A percentile compares a stretch with the other conserved stretches of the same genome.
Conservation (phyloP, 2,113 vertebrate species). For the Boulengeromyrus knoepffleri region DNA sequence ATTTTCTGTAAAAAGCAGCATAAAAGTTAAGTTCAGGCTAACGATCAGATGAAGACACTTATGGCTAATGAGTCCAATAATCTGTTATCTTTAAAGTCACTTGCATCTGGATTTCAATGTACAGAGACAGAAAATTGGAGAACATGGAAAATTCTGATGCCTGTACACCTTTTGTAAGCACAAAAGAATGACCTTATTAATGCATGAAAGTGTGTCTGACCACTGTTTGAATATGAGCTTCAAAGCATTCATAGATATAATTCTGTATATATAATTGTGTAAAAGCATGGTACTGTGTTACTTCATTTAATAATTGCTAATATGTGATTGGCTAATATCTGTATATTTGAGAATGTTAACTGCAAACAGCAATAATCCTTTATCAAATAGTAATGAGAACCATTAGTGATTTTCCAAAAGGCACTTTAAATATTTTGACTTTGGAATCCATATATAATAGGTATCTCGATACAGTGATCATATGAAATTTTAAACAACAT, state of each 20-base stretch:
- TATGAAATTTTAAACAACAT: neutral
- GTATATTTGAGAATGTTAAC: conserved; percentile 5
- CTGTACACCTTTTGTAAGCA: neutral
- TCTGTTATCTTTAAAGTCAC: neutral
- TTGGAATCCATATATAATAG: conserved; percentile 8
- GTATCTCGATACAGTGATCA: neutral
- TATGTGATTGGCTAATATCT: neutral
- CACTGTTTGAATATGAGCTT: neutral
- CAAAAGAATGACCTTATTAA: neutral
- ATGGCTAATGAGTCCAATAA: neutral
- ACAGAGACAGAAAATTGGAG: neutral
- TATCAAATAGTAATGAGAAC: neutral
- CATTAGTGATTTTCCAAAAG: neutral
- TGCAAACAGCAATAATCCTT: neutral
- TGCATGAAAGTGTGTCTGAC: neutral
- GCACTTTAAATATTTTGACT: conserved; percentile 9
- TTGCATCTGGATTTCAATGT: neutral
- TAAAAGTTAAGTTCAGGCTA: neutral
- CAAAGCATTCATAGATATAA: neutral
- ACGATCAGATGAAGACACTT: neutral
- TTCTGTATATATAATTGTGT: neutral
- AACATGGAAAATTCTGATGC: neutral
- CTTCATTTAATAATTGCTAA: neutral
- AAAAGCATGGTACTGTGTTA: neutral
- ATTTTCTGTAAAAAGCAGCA: conserved; percentile 15